phyloP scores from a whole-genome alignment of 2,797 vertebrate species.

The Periophthalmus magnuspinnatus region DNA sequence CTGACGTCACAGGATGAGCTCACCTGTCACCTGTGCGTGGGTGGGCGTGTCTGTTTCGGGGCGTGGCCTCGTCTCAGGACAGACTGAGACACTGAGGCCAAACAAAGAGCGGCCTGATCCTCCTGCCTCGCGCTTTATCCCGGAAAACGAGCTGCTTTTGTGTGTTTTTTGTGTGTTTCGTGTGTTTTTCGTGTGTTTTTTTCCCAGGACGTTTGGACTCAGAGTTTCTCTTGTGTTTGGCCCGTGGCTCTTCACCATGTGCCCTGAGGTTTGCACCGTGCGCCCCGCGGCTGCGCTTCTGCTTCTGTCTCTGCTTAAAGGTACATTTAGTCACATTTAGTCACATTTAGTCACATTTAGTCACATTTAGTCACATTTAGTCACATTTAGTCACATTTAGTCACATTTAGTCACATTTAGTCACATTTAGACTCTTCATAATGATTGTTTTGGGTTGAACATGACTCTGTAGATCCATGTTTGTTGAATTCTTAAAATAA shows the following conservation, averaged over 20 bases:
- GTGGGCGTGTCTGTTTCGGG: conserved; percentile 55
- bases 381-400: conserved; percentile 1
- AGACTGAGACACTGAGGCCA: neutral
- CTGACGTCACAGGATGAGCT: conserved; percentile 37
- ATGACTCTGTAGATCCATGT: rapidly evolving
- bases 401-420: too few species aligned
- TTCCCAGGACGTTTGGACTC: neutral
- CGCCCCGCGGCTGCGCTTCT: conserved; percentile 49
- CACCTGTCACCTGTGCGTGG: conserved; percentile 47
- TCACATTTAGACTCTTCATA: too few species aligned
- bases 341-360: too few species aligned
- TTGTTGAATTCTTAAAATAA: neutral
- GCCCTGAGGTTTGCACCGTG: too few species aligned
- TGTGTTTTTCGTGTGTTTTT: too few species aligned
- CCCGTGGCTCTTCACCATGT: conserved; percentile 48
- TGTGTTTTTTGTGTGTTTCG: too few species aligned
- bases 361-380: too few species aligned
- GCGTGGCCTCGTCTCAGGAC: conserved; percentile 53
- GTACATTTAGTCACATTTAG: conserved; percentile 51
- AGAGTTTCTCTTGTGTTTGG: too few species aligned
- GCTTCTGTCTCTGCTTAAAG: conserved; percentile 56
- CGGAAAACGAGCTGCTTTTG: neutral
- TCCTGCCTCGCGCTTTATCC: too few species aligned
- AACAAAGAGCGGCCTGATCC: conserved; percentile 2
- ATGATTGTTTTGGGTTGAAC: too few species aligned